Conservation (phyloP, 2,797 vertebrate species). For the Sternotherus odoratus region DNA sequence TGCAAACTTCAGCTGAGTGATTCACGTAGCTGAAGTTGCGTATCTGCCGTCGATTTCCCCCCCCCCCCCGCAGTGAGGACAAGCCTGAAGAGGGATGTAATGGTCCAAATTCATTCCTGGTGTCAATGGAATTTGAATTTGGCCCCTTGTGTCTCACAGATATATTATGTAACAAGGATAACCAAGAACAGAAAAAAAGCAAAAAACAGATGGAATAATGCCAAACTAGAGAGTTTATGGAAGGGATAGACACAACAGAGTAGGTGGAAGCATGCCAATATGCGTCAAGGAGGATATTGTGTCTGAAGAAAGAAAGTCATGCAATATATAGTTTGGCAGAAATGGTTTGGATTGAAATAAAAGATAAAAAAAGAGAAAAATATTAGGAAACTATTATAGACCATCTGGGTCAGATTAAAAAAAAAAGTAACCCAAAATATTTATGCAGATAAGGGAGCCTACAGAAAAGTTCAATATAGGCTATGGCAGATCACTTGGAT, state of each 20-base stretch:
- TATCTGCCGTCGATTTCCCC: too few species aligned
- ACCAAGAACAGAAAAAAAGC: constrained; percentile 66
- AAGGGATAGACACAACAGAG: constrained; percentile 75
- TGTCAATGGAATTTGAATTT: background rate
- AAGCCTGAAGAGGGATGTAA: too few species aligned
- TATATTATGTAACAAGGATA: constrained; percentile 63
- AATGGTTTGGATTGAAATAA: constrained; percentile 77
- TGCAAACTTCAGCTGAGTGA: too few species aligned
- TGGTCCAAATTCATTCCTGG: background rate
- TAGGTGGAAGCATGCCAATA: constrained; percentile 71
- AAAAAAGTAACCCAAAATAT: constrained; percentile 56
- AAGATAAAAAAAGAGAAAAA: constrained; percentile 74
- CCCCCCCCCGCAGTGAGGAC: too few species aligned
- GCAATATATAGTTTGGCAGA: constrained; percentile 77
- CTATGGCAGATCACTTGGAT: background rate
- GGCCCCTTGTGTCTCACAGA: constrained; percentile 1
- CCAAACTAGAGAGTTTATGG: constrained; percentile 66
- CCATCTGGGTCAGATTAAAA: constrained; percentile 78
- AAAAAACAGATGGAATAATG: constrained; percentile 57
- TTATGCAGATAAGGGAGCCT: constrained; percentile 54
- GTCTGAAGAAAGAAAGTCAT: constrained; percentile 77
- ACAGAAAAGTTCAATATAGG: background rate
- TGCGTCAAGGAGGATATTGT: constrained; percentile 78
- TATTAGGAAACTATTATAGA: constrained; percentile 69
- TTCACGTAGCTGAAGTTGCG: too few species aligned